Evolutionary conservation across 2,888 invertebrate genomes (phyloP).

Genomic region (Thera obeliscata): DNA sequence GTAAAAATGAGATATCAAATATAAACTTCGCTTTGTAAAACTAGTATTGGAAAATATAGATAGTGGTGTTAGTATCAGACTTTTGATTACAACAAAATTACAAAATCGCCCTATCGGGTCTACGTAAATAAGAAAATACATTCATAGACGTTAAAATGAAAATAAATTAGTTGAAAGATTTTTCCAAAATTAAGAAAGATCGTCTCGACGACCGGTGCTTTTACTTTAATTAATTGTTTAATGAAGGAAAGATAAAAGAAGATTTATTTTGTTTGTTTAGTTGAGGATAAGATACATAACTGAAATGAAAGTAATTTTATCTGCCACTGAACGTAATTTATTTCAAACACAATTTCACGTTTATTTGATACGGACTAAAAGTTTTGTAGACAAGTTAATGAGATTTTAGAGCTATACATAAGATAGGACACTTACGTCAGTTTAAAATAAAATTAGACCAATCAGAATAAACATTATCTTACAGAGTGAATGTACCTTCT

Average conservation of each 20-base stretch:
- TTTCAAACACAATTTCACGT: too few species aligned
- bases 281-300: not conserved
- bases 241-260: not conserved
- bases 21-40: too few species aligned
- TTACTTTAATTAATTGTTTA: not conserved
- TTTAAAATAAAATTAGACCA: not conserved
- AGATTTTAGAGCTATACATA: not conserved
- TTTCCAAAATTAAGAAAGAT: not conserved
- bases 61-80: too few species aligned
- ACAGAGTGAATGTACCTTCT: not conserved
- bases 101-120: too few species aligned
- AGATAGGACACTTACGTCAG: not conserved
- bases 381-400: not conserved
- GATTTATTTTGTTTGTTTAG: not conserved
- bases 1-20: too few species aligned
- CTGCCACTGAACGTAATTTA: not conserved
- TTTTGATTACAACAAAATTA: too few species aligned
- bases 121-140: too few species aligned
- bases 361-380: not conserved
- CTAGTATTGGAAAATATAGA: too few species aligned
- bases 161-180: not conserved
- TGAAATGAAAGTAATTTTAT: not conserved
- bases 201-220: not conserved
- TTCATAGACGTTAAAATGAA: too few species aligned
- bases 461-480: not conserved